Base-by-base conservation (phyloP, 2,888 invertebrate genomes). In the Dicycla oo region DNA sequence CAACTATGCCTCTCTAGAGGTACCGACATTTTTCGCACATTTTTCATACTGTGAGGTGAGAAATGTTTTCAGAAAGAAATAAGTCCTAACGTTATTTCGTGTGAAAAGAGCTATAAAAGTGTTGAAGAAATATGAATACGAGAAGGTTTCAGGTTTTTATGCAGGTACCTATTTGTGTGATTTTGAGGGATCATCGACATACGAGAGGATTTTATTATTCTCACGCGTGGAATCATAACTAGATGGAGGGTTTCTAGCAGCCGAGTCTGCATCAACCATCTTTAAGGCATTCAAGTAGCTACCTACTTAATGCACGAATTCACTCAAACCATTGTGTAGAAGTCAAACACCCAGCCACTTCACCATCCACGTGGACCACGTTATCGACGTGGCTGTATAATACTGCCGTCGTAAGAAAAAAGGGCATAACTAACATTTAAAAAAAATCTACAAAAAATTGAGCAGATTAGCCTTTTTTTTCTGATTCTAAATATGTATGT, bases 1-100 rank as follows among this genome's bases (percentile, higher is more conserved):
- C 67, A 80, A 79, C 56, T 73, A 80, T 83, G 43, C 43, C 20
- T 68, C 79, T 64, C 74, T 34, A 20, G 83, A 67, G 79, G 15
- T 20, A 23, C 0, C 10, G 18, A 57, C 13, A 53, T 57, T 57
- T 65, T 67, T 38, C 34, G 45, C 60, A 67, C 34, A 51, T 56
- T 30, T 67, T 56, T 38, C 13, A 30, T 54, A 43, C 15, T 10
- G 64, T 54, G 11, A 67, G 34, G 58, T 58, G 65, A 69, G 43
- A 58, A 58, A 65, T 58, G 20, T 49, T 83, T 65, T 23, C 34
- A 38, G 20, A 53, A 47, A 47, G 20, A 57, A 47, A 70, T 56
- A 77, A 23, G 15, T 62, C 34, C 45, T 53, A 15, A 45, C 18
- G 2, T 26, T 56, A 40, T 61, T 45, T 38, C 10, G 11, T 40